Conservation (phyloP, 2,113 vertebrate genomes). For the Acanthisitta chloris region DNA sequence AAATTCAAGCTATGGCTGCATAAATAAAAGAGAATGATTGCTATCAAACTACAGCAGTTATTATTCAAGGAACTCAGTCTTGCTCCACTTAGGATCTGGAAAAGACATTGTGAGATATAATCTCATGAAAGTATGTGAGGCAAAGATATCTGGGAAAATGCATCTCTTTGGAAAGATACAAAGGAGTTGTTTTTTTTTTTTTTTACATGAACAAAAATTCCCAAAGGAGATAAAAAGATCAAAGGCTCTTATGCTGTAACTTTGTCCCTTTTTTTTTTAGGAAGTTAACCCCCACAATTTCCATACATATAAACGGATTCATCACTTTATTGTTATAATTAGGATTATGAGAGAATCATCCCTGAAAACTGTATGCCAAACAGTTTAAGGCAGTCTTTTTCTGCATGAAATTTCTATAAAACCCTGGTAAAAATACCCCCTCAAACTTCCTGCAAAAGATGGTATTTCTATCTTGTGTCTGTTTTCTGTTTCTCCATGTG, state of each 20-base stretch:
- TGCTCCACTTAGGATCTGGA: not conserved
- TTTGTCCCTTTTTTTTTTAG: not conserved
- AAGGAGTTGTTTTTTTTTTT: not conserved
- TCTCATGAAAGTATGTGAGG: not conserved
- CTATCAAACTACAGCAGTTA: not conserved
- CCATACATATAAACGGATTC: not conserved
- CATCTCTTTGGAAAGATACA: not conserved
- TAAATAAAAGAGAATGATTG: not conserved
- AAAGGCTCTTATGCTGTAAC: not conserved
- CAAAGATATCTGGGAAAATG: constrained; percentile 10
- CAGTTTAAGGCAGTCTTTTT: not conserved
- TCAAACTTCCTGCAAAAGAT: not conserved
- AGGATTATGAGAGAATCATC: not conserved
- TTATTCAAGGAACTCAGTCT: not conserved
- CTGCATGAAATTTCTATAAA: not conserved
- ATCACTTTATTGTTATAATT: not conserved
- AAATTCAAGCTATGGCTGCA: not conserved
- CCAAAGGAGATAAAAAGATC: not conserved
- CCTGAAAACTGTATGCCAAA: not conserved
- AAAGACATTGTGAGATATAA: constrained; percentile 16
- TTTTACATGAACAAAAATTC: not conserved
- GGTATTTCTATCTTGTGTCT: not conserved
- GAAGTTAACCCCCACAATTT: not conserved
- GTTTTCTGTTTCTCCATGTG: not conserved
- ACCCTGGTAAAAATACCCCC: not conserved